A percentile compares a stretch with the other conserved stretches of the same genome.
phyloP scores from a whole-genome alignment of 2,888 invertebrate genomes.

The Caenorhabditis angaria region DNA sequence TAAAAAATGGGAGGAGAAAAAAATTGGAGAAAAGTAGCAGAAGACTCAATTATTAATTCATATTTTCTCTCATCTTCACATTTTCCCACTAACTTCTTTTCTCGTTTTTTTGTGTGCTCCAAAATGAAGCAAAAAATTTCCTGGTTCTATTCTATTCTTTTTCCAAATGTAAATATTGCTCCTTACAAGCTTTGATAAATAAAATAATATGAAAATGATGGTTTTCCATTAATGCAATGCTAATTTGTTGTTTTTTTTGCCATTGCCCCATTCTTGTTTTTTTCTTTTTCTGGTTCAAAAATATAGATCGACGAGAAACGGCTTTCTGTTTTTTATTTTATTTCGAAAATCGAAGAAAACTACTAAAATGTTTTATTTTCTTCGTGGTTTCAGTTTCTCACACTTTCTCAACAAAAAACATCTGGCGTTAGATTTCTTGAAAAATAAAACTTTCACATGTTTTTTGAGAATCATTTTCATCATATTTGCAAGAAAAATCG shows the following conservation, averaged over 20 bases:
- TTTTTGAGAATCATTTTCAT: no score
- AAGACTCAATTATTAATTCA: constrained; percentile 42
- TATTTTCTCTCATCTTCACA: constrained; percentile 18
- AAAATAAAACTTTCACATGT: neutral
- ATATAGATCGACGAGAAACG: neutral
- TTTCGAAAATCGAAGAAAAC: neutral
- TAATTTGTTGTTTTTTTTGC: neutral
- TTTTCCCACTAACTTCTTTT: constrained; percentile 10
- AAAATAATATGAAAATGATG: neutral
- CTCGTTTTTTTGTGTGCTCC: neutral
- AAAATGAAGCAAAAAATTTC: neutral
- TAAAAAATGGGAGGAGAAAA: neutral
- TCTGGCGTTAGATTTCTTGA: neutral
- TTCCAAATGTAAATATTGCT: no score
- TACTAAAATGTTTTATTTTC: neutral
- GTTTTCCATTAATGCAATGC: neutral
- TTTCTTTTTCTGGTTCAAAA: neutral
- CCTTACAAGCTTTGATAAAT: no score
- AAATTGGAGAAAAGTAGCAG: neutral
- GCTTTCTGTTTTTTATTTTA: neutral
- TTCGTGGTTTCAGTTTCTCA: neutral
- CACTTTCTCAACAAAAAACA: neutral
- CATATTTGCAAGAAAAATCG: no score
- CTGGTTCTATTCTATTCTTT: no score
- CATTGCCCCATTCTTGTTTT: neutral